Base-by-base conservation (phyloP, 2,888 invertebrate genomes). In the Eupithecia subumbrata region DNA sequence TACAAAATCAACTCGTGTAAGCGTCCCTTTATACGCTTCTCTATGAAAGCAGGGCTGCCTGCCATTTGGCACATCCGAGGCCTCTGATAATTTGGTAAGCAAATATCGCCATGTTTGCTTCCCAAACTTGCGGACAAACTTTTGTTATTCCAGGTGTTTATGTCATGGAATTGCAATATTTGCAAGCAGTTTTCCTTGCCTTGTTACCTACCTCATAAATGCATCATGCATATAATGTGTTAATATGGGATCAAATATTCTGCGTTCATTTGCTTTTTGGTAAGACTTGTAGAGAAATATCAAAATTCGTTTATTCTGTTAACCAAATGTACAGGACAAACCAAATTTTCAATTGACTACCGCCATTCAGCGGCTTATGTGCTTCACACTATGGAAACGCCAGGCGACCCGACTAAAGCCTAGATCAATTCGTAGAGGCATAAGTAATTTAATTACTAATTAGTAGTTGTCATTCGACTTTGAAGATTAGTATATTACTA, bases 21-120 rank as follows among this genome's bases (percentile, higher is more conserved):
- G 11, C 37, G 1, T 8, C 43, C 43, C 43, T 43, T 43, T 76
- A 73, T 77, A 71, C 69, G 74, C 76, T 77, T 73, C 78, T 76
- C 76, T 73, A 45, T n/a, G 43, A 22, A 22, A 64, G n/a, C 34
- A 76, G 76, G 73, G 76, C 70, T 77, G 77, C 73, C 75, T 76
- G 76, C 73, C 74, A 77, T 67, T 67, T 67, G 67, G 67, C 67
- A 66, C 40, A 66, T 66, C 40, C 66, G 11, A 5, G 66, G 1
- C 11, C 40, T 25, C 43, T 22, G 43, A 25, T 68, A 68, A 68
- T 68, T 68, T 68, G 68, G 68, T 68, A 68, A 45, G 43, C 68
- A 68, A 68, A 68, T 68, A 45, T 68, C 22, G 68, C 16, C 7
- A 16, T 68, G 25, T 68, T 43, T 68, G 68, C 43, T 43, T 9